phyloP scores from a whole-genome alignment of 1,140 invertebrate genomes.

The Temnothorax curvispinosus region DNA sequence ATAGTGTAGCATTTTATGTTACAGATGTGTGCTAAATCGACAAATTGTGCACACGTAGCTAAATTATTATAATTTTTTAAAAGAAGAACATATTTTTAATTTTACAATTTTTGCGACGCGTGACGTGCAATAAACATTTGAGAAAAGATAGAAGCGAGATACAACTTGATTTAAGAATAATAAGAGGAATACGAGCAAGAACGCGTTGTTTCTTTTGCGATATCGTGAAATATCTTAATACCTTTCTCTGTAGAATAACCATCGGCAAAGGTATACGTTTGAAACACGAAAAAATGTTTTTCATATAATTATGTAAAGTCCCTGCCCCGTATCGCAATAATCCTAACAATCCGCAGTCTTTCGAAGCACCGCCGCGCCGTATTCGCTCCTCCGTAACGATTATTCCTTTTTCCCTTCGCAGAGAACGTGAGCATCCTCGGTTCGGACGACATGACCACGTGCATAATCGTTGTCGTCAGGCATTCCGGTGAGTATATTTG shows the following conservation, averaged over 20 bases:
- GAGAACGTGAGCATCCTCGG: slow-evolving; percentile 96
- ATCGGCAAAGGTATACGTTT: not conserved
- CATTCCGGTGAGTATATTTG: slow-evolving; percentile 92
- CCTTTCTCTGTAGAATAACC: not conserved
- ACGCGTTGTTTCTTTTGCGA: not conserved
- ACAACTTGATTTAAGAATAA: not conserved
- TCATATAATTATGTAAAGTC: slow-evolving; percentile 33
- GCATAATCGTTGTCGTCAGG: slow-evolving; percentile 95
- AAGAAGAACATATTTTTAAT: not conserved
- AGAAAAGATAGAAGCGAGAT: not conserved
- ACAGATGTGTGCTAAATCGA: not conserved
- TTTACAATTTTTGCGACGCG: not conserved
- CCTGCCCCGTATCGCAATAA: not conserved
- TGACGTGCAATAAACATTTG: not conserved
- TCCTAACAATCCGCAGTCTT: not conserved
- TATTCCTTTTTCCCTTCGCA: slow-evolving; percentile 80
- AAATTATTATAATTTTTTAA: not conserved
- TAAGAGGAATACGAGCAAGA: not conserved
- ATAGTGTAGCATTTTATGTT: not conserved
- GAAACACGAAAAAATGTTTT: not conserved
- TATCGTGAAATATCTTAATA: not conserved
- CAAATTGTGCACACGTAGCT: not conserved
- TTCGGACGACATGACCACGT: slow-evolving; percentile 97
- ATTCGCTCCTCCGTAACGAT: not conserved
- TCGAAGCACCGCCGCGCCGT: not conserved